These are phyloP conservation scores for Drosophila paranaensis DNA, from an alignment of 2,888 invertebrate genomes.

Conservation along the genomic window DNA sequence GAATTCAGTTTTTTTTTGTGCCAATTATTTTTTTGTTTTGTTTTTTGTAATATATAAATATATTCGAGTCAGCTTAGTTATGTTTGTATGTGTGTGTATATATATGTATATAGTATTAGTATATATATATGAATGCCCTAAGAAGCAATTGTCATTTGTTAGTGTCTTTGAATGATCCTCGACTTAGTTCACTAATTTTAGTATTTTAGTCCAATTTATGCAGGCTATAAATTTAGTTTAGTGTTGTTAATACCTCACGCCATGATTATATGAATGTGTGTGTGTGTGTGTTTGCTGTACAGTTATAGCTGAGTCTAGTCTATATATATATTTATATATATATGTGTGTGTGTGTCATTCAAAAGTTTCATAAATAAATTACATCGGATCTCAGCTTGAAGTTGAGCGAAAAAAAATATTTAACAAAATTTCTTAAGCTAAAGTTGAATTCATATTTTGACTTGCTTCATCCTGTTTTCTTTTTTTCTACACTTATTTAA, in stretches of 20 bases:
- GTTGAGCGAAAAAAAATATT: slow-evolving; percentile 24
- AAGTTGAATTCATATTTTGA: slow-evolving; percentile 7
- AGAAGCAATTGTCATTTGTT: slow-evolving; percentile 59
- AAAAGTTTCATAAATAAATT: slow-evolving; percentile 13
- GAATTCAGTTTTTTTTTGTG: slow-evolving; percentile 22
- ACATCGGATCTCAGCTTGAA: slow-evolving; percentile 6
- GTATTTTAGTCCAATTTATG: slow-evolving; percentile 63
- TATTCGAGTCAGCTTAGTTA: slow-evolving; percentile 31
- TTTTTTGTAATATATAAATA: slow-evolving; percentile 11
- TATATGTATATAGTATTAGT: slow-evolving; percentile 26
- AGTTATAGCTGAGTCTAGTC: slow-evolving; percentile 2
- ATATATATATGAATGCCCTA: slow-evolving; percentile 15
- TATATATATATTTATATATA: not conserved
- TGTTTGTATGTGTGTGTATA: slow-evolving; percentile 9
- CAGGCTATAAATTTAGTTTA: slow-evolving; percentile 20
- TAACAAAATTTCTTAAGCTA: not conserved
- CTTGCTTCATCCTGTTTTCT: not conserved
- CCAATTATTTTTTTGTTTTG: slow-evolving; percentile 17
- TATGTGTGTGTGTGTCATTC: not conserved
- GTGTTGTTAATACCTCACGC: slow-evolving; percentile 39
- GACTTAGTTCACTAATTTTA: slow-evolving; percentile 65
- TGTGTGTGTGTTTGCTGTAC: slow-evolving; percentile 15
- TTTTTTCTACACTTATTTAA: not conserved
- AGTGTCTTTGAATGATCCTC: slow-evolving; percentile 44
- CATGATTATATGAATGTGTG: slow-evolving; percentile 11